Base-by-base conservation (phyloP, 2,113 vertebrate genomes). In the Oceanites oceanicus region DNA sequence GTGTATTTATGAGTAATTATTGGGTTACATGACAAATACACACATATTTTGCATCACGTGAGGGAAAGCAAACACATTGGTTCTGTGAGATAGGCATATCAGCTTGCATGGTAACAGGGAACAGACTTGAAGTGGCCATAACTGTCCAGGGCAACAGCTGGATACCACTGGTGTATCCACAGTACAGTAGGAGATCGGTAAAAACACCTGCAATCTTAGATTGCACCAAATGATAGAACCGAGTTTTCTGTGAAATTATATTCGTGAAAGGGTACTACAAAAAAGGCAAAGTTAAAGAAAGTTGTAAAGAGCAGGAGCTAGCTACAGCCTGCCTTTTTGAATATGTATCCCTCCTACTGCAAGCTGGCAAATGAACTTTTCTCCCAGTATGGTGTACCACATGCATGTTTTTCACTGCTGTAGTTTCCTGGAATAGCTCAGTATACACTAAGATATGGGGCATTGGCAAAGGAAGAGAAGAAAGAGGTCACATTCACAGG, bases 281-380 rank as follows among this genome's bases (percentile, higher is more conserved):
- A 84, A 70, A 74, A 93, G 68, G 22, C 38, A 85, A 74, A 82
- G 45, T 29, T 40, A 66, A 74, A 80, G 34, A 52, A 72, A 81
- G 81, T 50, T 71, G 45, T 84, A 38, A 66, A 80, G 68, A 71
- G 38, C 73, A 65, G 49, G 26, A 75, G 66, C 23, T 78, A 34
- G 32, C 66, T 83, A 22, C 30, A 88, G 36, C 13, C 73, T 90
- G 56, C 23, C 71, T 82, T 71, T 72, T 42, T 63, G 74, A 92
- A 92, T 78, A 85, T 90, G 82, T 53, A 96, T 78, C 67, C 66
- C 52, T 82, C 90, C 92, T 86, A 74, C 85, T 85, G 72, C 53
- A 93, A 86, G 74, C 66, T 92, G 94, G 67, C 82, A 90, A 86
- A 53, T 20, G 63, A 90, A 70, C 45, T 92, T 66, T 79, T 92